These are phyloP conservation scores for Physocephala rufipes DNA, from an alignment of 2,888 invertebrate species.

Conservation along the genomic window DNA sequence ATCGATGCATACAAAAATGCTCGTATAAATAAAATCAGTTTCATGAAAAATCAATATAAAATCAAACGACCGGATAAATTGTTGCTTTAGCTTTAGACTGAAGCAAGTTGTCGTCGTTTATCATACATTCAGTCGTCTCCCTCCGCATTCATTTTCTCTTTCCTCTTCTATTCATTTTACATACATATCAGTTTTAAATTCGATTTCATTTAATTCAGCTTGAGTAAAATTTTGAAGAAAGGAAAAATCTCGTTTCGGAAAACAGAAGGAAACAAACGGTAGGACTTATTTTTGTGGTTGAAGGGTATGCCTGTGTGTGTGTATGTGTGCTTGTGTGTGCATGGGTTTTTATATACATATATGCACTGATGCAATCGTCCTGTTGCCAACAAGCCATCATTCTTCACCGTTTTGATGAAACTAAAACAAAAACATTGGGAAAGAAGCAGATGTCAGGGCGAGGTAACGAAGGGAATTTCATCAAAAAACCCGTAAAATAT, in stretches of 20 bases:
- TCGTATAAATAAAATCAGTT: too few species aligned
- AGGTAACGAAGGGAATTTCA: too few species aligned
- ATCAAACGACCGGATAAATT: too few species aligned
- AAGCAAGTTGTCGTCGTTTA: too few species aligned
- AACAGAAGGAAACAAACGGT: neutral
- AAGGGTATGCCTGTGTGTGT: constrained; percentile 10
- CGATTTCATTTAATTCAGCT: constrained; percentile 10
- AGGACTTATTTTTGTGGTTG: neutral
- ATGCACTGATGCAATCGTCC: constrained; percentile 49
- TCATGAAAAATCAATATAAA: too few species aligned
- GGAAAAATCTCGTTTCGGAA: neutral
- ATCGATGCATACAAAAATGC: too few species aligned
- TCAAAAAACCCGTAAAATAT: too few species aligned
- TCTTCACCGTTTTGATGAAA: neutral
- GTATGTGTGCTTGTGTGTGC: constrained; percentile 11
- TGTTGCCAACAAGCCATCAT: neutral
- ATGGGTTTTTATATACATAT: neutral
- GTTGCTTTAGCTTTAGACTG: too few species aligned
- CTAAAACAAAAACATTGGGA: too few species aligned
- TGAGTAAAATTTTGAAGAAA: constrained; percentile 7
- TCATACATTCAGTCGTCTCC: neutral
- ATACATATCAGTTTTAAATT: constrained; percentile 25
- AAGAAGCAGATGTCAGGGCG: too few species aligned
- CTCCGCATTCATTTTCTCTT: neutral
- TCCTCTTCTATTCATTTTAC: neutral